Conservation (phyloP, 2,797 vertebrate species). For the Neostethus bicornis region DNA sequence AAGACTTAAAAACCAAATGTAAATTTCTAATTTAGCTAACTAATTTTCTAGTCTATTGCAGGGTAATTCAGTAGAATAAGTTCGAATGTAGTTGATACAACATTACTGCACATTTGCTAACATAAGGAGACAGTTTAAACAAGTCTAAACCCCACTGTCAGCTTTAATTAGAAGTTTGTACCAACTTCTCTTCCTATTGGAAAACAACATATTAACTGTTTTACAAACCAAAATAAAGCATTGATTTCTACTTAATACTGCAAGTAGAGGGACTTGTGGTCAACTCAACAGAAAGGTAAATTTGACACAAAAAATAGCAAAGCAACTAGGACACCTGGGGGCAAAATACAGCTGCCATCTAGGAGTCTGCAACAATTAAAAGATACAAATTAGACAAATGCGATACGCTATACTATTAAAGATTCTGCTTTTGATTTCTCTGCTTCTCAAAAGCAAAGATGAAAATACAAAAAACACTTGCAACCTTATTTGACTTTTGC, state of each 20-base stretch:
- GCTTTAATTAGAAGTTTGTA: conserved; percentile 78
- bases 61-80: conserved; percentile 82
- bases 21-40: conserved; percentile 85
- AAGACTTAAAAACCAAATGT: conserved; percentile 76
- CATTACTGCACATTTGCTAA: conserved; percentile 93
- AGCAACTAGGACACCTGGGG: conserved; percentile 83
- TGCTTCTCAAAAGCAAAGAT: conserved; percentile 91
- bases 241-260: conserved; percentile 77
- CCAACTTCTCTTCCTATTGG: conserved; percentile 77
- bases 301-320: conserved; percentile 80
- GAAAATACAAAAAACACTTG: conserved; percentile 85
- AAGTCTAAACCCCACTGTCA: conserved; percentile 82
- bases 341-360: conserved; percentile 87
- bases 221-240: conserved; percentile 68
- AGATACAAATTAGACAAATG: conserved; percentile 75
- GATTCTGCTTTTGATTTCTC: conserved; percentile 83
- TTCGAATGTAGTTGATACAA: conserved; percentile 96
- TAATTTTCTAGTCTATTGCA: conserved; percentile 72
- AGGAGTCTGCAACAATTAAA: conserved; percentile 57
- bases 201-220: conserved; percentile 81
- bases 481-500: conserved; percentile 84
- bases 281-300: conserved; percentile 75
- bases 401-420: conserved; percentile 95
- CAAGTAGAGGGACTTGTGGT: conserved; percentile 66
- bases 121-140: conserved; percentile 83